Evolutionary conservation across 92 coral and sea anemone genomes (phyloP).

Genomic region (Porites cylindrica): DNA sequence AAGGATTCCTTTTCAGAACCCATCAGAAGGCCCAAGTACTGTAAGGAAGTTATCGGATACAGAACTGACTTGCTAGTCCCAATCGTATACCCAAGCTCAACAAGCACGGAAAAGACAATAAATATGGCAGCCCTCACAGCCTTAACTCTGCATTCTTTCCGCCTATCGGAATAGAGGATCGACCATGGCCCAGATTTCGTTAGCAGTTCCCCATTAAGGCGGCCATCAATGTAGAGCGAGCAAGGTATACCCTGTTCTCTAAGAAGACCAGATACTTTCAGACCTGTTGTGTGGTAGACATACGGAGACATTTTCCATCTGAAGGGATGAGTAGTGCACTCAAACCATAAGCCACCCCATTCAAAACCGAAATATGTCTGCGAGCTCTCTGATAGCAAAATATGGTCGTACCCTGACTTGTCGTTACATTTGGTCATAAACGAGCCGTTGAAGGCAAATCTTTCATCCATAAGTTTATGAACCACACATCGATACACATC

Average conservation of each 20-base stretch:
- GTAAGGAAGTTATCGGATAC: constrained; percentile 3
- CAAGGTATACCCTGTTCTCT: constrained; percentile 19
- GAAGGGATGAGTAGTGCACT: constrained; percentile 47
- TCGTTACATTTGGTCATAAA: constrained; percentile 47
- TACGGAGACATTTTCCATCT: constrained; percentile 31
- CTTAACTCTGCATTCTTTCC: background rate
- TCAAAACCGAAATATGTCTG: constrained; percentile 48
- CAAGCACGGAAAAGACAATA: constrained; percentile 19
- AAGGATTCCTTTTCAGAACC: constrained; percentile 41
- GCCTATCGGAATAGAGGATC: background rate
- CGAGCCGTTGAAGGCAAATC: constrained; percentile 51
- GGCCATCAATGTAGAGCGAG: constrained; percentile 43
- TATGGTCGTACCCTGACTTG: constrained; percentile 67
- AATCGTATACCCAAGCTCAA: constrained; percentile 39
- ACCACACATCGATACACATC: constrained; percentile 53
- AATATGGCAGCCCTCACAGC: constrained; percentile 25
- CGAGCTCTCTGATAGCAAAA: constrained; percentile 19
- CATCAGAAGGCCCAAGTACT: constrained; percentile 34
- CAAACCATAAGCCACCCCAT: constrained; percentile 62
- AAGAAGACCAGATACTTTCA: constrained; percentile 10
- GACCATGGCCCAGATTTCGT: constrained; percentile 35
- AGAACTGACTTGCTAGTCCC: constrained; percentile 27
- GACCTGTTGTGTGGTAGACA: constrained; percentile 29
- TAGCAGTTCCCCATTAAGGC: constrained; percentile 26
- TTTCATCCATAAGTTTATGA: constrained; percentile 54